Base-by-base conservation (phyloP, 2,797 vertebrate species). In the Benthosema pterotum region DNA sequence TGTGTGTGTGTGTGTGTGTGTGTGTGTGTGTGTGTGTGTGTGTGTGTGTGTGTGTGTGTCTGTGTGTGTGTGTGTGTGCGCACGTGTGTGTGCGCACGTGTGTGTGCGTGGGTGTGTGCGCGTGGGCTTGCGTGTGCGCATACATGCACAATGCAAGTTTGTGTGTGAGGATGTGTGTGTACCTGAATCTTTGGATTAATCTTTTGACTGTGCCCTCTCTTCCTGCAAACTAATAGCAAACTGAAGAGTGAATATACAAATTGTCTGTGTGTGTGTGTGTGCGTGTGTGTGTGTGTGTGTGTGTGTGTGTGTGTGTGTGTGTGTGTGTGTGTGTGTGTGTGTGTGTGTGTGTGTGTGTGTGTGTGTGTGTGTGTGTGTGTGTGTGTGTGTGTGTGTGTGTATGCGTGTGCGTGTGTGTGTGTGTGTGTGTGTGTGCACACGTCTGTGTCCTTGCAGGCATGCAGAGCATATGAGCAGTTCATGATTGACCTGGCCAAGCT, bases 401-500 rank as follows among this genome's bases (percentile, higher is more conserved):
- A 6, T 15, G 16, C 8, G 17, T 13, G 19, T 53, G 50, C 25
- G 14, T 60, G 42, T 51, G 47, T 59, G 5, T 17, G 52, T 55
- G 52, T 54, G 25, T 16, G 53, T 38, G 47, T 17, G 25, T 68
- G 38, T 82, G 53, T 84, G 22, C 78, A 22, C 38, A 25, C 32
- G 14, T 18, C 0, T 38, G 57, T 62, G 19, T 69, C 42, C 72
- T 63, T n/a, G 66, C 84, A 98, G 97, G 93, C 94, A 3, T 98
- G 97, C 79, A 90, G 76, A 52, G 95, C 95, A 8, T 99, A 98
- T 11, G 84, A 94, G 73, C 87, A 94, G 73, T 98, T 98, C 84
- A 98, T 98, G 95, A 83, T 89, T 76, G 92, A 96, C 75, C 93
- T 98, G 75, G 95, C 92, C 22, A 94, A 88, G 75, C 79, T 98